Percentiles rank a stretch among this genome's conserved stretches.
These are phyloP conservation scores for Poeciliopsis paucimaculata DNA, from an alignment of 2,797 vertebrate genomes.

Conservation along the genomic window DNA sequence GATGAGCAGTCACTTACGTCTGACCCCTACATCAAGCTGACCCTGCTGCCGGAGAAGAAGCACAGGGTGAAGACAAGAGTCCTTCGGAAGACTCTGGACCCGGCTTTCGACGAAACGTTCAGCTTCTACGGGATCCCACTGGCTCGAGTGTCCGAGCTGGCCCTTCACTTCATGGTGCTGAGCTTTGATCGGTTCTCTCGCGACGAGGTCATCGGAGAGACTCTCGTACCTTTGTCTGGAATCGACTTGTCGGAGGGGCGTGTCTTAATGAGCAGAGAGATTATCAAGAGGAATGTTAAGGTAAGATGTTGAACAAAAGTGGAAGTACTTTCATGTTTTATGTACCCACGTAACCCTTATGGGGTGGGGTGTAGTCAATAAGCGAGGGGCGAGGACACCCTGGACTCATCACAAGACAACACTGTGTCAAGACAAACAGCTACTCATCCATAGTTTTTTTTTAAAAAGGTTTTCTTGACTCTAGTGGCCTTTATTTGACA, in stretches of 20 bases:
- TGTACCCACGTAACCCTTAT: neutral
- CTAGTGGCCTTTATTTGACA: no score
- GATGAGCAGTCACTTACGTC: slow-evolving; percentile 98
- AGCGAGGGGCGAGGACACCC: neutral
- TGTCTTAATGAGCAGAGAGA: slow-evolving; percentile 94
- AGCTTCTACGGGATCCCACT: slow-evolving; percentile 96
- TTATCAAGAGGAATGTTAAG: slow-evolving; percentile 94
- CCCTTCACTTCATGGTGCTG: slow-evolving; percentile 93
- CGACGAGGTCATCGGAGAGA: slow-evolving; percentile 96
- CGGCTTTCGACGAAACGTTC: slow-evolving; percentile 97
- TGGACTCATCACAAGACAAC: neutral
- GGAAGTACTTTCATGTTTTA: neutral
- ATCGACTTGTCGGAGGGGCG: slow-evolving; percentile 90
- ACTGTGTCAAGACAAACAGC: neutral
- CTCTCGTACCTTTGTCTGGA: slow-evolving; percentile 90
- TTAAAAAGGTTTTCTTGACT: no score
- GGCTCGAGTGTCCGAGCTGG: slow-evolving; percentile 88
- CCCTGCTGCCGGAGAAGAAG: slow-evolving; percentile 96
- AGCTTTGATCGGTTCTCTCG: slow-evolving; percentile 98
- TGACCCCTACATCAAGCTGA: slow-evolving; percentile 98
- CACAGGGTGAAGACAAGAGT: slow-evolving; percentile 98
- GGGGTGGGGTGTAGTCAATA: neutral
- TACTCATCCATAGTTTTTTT: neutral
- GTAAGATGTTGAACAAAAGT: slow-evolving; percentile 76
- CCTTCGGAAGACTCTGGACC: slow-evolving; percentile 95